Evolutionary conservation across 2,113 vertebrate genomes (phyloP).

Genomic region (Gallinago media): DNA sequence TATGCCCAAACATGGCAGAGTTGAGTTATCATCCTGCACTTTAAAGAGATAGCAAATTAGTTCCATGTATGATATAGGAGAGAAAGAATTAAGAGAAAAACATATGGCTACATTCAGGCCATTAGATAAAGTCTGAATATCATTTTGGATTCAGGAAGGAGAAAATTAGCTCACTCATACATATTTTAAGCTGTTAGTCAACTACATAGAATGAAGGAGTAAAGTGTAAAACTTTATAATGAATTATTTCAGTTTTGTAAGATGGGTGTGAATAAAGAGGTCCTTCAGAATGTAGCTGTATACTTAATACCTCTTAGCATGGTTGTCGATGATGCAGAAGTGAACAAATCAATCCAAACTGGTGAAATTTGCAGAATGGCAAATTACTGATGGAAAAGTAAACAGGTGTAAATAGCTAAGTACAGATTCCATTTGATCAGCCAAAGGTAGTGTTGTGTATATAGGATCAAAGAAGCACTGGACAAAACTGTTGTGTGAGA

Average conservation of each 20-base stretch:
- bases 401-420: neutral
- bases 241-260: neutral
- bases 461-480: neutral
- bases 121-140: neutral
- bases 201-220: neutral
- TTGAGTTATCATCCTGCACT: neutral
- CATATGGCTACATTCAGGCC: neutral
- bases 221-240: neutral
- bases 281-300: neutral
- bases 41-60: neutral
- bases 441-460: neutral
- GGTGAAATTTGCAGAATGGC: neutral
- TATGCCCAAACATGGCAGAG: neutral
- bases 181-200: neutral
- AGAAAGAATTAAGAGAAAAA: neutral
- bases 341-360: neutral
- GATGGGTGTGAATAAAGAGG: neutral
- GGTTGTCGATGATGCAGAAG: neutral
- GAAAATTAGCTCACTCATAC: neutral
- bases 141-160: neutral
- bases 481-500: neutral
- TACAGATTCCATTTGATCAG: neutral
- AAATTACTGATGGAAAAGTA: neutral
- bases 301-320: neutral
- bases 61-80: neutral